A percentile compares a stretch with the other conserved stretches of the same genome.
Evolutionary conservation across 2,888 invertebrate genomes (phyloP).

Genomic region (Pammene fasciana): DNA sequence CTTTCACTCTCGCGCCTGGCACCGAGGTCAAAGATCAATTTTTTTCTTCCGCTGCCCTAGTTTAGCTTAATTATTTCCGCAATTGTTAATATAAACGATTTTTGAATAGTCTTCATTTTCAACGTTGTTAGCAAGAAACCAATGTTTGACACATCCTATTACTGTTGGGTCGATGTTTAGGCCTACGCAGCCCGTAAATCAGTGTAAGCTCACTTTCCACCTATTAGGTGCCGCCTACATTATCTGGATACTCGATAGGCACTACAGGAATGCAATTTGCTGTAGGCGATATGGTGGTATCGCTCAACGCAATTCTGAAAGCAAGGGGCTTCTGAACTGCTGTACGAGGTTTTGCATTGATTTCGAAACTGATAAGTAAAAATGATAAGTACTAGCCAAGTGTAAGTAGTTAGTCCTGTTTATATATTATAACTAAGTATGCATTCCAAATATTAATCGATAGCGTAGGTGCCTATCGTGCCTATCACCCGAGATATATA

Average conservation of each 20-base stretch:
- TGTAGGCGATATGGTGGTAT: constrained; percentile 56
- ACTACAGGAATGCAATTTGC: constrained; percentile 69
- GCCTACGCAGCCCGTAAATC: constrained; percentile 46
- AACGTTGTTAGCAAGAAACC: background rate
- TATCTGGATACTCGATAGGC: constrained; percentile 66
- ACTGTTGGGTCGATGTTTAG: constrained; percentile 29
- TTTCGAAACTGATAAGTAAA: background rate
- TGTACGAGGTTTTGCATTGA: background rate
- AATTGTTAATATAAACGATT: too few relatives aligned
- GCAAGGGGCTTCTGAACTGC: constrained; percentile 9
- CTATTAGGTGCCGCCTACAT: constrained; percentile 71
- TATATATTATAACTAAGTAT: too few relatives aligned
- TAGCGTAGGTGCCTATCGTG: too few relatives aligned
- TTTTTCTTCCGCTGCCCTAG: too few relatives aligned
- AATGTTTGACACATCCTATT: constrained; percentile 24
- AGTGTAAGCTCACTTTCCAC: constrained; percentile 66
- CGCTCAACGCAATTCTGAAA: constrained; percentile 27
- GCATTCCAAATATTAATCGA: too few relatives aligned
- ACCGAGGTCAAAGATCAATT: too few relatives aligned
- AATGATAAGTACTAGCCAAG: too few relatives aligned
- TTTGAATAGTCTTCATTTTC: too few relatives aligned
- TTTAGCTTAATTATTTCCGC: too few relatives aligned
- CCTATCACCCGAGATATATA: too few relatives aligned
- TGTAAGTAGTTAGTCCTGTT: too few relatives aligned
- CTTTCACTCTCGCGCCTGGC: too few relatives aligned